Base-by-base conservation (phyloP, 2,888 invertebrate genomes). In the Empis stercorea region DNA sequence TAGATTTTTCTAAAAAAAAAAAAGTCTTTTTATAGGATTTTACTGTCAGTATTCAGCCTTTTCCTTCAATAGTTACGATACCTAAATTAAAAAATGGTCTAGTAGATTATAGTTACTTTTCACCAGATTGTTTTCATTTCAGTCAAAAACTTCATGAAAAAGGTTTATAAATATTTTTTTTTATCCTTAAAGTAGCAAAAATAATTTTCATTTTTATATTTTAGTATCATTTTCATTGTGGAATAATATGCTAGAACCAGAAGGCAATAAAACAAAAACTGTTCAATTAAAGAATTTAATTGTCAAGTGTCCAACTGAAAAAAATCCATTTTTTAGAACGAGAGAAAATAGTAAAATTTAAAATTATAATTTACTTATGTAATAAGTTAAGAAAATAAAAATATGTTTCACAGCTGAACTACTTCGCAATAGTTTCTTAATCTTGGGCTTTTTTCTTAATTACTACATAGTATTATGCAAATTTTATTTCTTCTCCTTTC, bases 91-190 rank as follows among this genome's bases (percentile, higher is more conserved):
- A 60, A 2, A 58, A 70, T 40, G 74, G 73, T 1, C 52, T 52
- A 1, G 62, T 68, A 1, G 78, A 80, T 61, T 65, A 68, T 36
- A 62, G 71, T 1, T 76, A 70, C 59, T 60, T 78, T 43, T 74
- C 79, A 0, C 60, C 63, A 34, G 81, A 81, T 58, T 80, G 80
- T 59, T 80, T 80, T 54, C 80, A 81, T 58, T 62, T 77, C 7
- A 78, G 76, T 53, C 79, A 80, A 57, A 76, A 73, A 54, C 70
- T 71, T 15, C 73, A 78, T 51, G 76, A 78, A 3, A 5, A 4
- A 4, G 20, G 20, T 20, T 20, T 20, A 5, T 20, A 3, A 20
- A 20, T 20, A 20, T 20, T 20, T n/a, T n/a, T n/a, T n/a, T n/a
- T n/a, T n/a, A n/a, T n/a, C n/a, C n/a, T n/a, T 5, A 20, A 20